A percentile compares a stretch with the other conserved stretches of the same genome.
Conservation (phyloP, 2,113 vertebrate genomes). For the Odocoileus hemionus region DNA sequence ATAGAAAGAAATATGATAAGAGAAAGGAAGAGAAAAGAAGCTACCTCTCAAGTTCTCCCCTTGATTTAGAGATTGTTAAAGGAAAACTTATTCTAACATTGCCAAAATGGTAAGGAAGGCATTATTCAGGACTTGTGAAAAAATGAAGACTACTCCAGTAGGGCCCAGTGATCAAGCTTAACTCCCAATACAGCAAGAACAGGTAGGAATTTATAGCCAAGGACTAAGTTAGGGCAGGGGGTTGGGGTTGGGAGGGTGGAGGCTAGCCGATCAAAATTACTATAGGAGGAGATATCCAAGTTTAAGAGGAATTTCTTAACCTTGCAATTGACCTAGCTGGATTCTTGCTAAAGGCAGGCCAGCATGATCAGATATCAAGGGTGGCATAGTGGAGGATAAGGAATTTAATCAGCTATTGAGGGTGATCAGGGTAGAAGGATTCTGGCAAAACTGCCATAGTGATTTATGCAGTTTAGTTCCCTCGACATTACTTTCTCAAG, state of each 20-base stretch:
- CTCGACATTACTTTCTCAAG: not conserved
- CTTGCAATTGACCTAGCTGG: not conserved
- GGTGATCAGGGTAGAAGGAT: not conserved
- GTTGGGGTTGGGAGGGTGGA: accelerated
- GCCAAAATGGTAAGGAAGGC: not conserved
- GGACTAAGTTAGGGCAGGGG: not conserved
- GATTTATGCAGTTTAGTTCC: not conserved
- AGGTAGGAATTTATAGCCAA: not conserved
- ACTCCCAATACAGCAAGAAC: not conserved
- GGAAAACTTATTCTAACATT: not conserved
- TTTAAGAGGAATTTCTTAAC: not conserved
- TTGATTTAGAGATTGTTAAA: not conserved
- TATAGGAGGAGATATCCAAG: not conserved
- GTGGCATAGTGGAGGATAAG: not conserved
- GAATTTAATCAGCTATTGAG: not conserved
- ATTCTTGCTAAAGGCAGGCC: not conserved
- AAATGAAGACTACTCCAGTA: not conserved
- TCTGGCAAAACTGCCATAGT: not conserved
- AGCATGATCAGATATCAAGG: not conserved
- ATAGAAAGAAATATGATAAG: slow-evolving; percentile 26
- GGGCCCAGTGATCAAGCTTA: not conserved
- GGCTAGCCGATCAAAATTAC: not conserved
- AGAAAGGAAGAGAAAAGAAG: not conserved
- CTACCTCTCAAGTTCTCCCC: not conserved
- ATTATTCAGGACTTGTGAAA: not conserved